Evolutionary conservation across 2,888 invertebrate species (phyloP), one percentile per base, ranked within the genome.

Genomic region (Lottia scabra): DNA sequence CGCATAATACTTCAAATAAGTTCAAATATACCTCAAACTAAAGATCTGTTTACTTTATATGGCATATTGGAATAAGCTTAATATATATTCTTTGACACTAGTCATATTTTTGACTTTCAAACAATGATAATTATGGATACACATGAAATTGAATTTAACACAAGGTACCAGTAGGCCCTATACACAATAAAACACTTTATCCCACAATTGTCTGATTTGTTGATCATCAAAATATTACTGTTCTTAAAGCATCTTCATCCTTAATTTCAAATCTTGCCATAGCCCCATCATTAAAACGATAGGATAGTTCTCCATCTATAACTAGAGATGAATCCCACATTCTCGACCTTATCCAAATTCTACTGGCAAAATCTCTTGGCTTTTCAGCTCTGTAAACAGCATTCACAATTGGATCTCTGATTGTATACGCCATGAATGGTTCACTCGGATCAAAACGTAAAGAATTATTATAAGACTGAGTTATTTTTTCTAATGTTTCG

Each of bases 231-330:
- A 88, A 82, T 13, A 76, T 71, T 12, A 96, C 93, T 2, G 97
- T 97, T 88, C 95, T 92, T 0, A 99, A 91, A 0, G 96, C 94
- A 89, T 99, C 98, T 87, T 96, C 94, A 0, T 95, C 95, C 79
- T 93, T 91, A 43, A 95, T 93, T 90, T 97, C 95, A 16, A 99
- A 90, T 12, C 93, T 89, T 0, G 95, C 98, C 78, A 94, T 93
- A 0, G 97, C 94, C 1, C 99, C 99, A 87, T 97, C 96, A 90
- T 98, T 98, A 90, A 99, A 99, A 0, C 94, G 93, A 87, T 96
- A 96, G 0, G 96, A 95, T 19, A 97, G 94, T 77, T 97, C 96
- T 38, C 99, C 99, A 89, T 99, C 99, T 27, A 99, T 93, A 0
- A 99, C 98, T 23, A 99, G 91, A 87, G 95, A 94, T 16, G 95